These are phyloP conservation scores for Cydia strobilella DNA, from an alignment of 1,140 invertebrate genomes.

Conservation along the genomic window DNA sequence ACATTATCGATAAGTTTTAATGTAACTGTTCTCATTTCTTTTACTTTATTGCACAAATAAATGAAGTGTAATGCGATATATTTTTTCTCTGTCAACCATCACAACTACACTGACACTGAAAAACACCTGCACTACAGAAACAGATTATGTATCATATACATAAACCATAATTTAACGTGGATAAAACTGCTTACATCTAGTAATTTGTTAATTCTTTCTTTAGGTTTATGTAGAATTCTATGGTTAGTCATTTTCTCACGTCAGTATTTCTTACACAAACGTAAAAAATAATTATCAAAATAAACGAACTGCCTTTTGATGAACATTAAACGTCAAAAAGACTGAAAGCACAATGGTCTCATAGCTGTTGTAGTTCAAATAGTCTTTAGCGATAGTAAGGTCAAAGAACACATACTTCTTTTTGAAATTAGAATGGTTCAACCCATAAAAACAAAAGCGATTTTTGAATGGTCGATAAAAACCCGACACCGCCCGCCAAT, in stretches of 20 bases:
- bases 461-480: constrained; percentile 70
- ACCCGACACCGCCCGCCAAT: constrained; percentile 60
- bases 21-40: not conserved
- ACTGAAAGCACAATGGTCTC: constrained; percentile 36
- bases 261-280: not conserved
- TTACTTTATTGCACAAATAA: not conserved
- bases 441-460: constrained; percentile 49
- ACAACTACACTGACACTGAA: no score
- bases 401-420: not conserved
- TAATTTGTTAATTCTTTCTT: no score
- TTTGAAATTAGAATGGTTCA: not conserved
- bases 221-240: not conserved
- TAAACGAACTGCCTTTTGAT: constrained; percentile 13
- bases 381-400: constrained; percentile 8
- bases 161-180: no score
- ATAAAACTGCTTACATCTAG: no score
- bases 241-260: not conserved
- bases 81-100: no score
- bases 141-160: no score
- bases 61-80: no score
- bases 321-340: constrained; percentile 33
- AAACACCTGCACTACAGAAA: no score
- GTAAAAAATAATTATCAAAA: constrained; percentile 1
- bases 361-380: not conserved
- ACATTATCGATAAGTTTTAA: constrained; percentile 34